phyloP scores from a whole-genome alignment of 2,797 vertebrate genomes.

The Halcyon smyrnensis region DNA sequence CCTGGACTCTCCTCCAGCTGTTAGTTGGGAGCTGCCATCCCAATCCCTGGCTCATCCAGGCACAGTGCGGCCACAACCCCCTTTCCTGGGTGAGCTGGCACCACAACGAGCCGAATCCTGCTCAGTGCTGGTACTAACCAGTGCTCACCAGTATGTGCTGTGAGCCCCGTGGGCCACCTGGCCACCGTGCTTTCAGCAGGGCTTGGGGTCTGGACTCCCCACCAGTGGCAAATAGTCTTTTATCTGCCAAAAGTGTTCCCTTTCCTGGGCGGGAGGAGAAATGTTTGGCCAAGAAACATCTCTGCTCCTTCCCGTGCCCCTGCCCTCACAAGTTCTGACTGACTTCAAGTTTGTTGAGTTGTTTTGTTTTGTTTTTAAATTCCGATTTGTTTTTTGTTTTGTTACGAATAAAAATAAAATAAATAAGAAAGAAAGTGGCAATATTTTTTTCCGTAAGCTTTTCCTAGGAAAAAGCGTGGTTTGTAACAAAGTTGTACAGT shows the following conservation, averaged over 20 bases:
- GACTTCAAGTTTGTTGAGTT: background rate
- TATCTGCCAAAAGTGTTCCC: conserved; percentile 23
- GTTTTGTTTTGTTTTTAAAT: conserved; percentile 12
- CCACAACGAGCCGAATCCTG: rapidly evolving
- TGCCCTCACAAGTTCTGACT: conserved; percentile 57
- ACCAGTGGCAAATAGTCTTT: background rate
- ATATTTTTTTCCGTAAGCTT: conserved; percentile 76
- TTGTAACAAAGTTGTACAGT: conserved; percentile 82
- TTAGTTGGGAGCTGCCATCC: background rate
- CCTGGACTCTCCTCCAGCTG: background rate
- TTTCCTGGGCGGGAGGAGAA: background rate
- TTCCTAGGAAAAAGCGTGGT: conserved; percentile 78
- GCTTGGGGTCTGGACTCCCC: background rate
- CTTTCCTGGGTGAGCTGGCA: background rate
- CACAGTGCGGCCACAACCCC: rapidly evolving
- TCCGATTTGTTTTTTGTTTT: conserved; percentile 14
- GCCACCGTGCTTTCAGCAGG: background rate
- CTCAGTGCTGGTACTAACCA: background rate
- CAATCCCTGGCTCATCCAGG: background rate
- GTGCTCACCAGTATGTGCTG: rapidly evolving
- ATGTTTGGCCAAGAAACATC: background rate
- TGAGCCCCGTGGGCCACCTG: background rate
- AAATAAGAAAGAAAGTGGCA: conserved; percentile 67
- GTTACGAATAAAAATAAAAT: conserved; percentile 49
- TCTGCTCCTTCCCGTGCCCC: background rate